These are phyloP conservation scores for Epinephelus awoara DNA, from an alignment of 2,797 vertebrate species.

Conservation along the genomic window DNA sequence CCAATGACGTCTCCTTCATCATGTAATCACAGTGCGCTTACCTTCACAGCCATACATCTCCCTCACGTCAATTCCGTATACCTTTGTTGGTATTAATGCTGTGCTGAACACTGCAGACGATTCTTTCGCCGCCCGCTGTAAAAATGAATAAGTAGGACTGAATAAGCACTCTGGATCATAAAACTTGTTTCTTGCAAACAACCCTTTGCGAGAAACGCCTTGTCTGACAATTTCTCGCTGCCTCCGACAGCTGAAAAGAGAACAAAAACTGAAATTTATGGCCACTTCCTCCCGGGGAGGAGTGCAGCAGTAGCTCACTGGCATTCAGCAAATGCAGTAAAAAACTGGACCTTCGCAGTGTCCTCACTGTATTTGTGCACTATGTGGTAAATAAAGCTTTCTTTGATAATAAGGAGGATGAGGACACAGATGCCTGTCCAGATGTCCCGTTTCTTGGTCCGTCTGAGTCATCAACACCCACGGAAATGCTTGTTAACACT, in stretches of 20 bases:
- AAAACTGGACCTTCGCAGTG: conserved; percentile 4
- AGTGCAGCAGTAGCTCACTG: conserved; percentile 39
- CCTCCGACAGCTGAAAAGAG: conserved; percentile 49
- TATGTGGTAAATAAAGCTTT: conserved; percentile 27
- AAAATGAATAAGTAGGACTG: conserved; percentile 53
- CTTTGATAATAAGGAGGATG: conserved; percentile 23
- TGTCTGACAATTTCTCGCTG: conserved; percentile 45
- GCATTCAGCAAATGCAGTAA: conserved; percentile 48
- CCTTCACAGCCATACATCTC: conserved; percentile 26
- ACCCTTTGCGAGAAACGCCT: conserved; percentile 45
- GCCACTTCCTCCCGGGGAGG: conserved; percentile 28
- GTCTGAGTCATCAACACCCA: conserved; percentile 23
- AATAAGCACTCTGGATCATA: conserved; percentile 63
- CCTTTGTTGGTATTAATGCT: conserved; percentile 34
- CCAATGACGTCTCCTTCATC: conserved; percentile 42
- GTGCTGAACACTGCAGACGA: conserved; percentile 38
- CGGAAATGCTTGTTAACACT: conserved; percentile 29
- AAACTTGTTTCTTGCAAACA: conserved; percentile 49
- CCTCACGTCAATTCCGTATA: conserved; percentile 23
- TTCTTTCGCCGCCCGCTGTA: conserved; percentile 29
- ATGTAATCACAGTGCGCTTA: conserved; percentile 33
- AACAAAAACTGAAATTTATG: conserved; percentile 62
- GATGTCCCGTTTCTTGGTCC: background rate
- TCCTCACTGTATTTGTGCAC: conserved; percentile 4
- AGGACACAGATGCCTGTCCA: conserved; percentile 16